Evolutionary conservation across 1,140 invertebrate species (phyloP).

Genomic region (Ephestia elutella): DNA sequence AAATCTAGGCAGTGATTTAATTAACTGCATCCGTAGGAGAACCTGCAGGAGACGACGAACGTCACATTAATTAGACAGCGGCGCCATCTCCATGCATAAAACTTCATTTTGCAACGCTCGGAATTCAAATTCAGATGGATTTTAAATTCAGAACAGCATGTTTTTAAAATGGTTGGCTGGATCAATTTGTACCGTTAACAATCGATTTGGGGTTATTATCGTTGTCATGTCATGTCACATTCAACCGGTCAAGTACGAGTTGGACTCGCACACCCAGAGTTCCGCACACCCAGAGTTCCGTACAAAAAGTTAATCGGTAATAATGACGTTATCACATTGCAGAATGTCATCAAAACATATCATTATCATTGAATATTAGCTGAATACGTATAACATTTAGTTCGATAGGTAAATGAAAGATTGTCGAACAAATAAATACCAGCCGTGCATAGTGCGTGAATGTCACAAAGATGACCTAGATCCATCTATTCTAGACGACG

Average conservation of each 20-base stretch:
- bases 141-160: background rate
- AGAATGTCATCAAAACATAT: no score
- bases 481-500: background rate
- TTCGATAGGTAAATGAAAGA: background rate
- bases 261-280: no score
- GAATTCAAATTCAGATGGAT: background rate
- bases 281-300: no score
- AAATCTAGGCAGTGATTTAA: constrained; percentile 59
- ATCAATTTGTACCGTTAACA: background rate
- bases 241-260: no score
- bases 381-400: no score
- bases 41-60: constrained; percentile 6
- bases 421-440: background rate
- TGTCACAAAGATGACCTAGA: background rate
- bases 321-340: no score
- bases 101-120: background rate
- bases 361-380: no score
- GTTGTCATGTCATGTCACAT: background rate
- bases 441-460: background rate
- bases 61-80: background rate
- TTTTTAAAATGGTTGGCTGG: background rate
- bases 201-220: background rate
- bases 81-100: background rate
- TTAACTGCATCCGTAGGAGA: constrained; percentile 46
- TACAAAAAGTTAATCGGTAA: no score